Percentiles rank a stretch among this genome's conserved stretches.
Evolutionary conservation across 2,888 invertebrate species (phyloP).

Genomic region (Ethmia dodecea): DNA sequence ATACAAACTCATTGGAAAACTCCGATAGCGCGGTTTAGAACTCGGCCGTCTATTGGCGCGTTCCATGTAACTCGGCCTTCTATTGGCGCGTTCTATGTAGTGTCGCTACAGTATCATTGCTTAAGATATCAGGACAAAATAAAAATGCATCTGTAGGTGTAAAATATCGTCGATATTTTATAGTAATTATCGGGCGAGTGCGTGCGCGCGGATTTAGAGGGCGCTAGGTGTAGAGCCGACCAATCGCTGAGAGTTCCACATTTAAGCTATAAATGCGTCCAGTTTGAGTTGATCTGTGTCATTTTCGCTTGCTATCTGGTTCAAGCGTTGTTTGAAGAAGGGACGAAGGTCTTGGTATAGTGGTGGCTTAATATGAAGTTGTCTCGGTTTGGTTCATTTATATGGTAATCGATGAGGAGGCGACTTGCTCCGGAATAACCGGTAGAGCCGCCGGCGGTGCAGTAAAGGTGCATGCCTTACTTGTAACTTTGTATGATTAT

Average conservation of each 20-base stretch:
- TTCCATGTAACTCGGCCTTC: too few species aligned
- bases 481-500: constrained; percentile 27
- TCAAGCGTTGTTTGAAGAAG: constrained; percentile 19
- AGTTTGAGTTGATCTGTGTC: constrained; percentile 30
- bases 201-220: constrained; percentile 36
- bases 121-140: constrained; percentile 48
- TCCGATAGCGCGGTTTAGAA: too few species aligned
- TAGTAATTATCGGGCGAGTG: constrained; percentile 37
- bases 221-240: constrained; percentile 30
- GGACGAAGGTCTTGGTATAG: constrained; percentile 30
- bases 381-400: constrained; percentile 70
- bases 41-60: too few species aligned
- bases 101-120: constrained; percentile 51
- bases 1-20: too few species aligned
- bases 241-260: constrained; percentile 47
- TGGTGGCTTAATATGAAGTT: constrained; percentile 63
- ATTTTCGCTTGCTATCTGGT: constrained; percentile 22
- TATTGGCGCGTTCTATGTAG: too few species aligned
- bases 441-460: constrained; percentile 33
- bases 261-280: constrained; percentile 44
- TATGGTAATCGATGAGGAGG: constrained; percentile 69
- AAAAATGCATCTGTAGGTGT: constrained; percentile 38
- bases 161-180: constrained; percentile 56
- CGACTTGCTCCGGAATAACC: constrained; percentile 51
- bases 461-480: constrained; percentile 23